Conservation (phyloP, 2,888 invertebrate species). For the Andrena camellia region DNA sequence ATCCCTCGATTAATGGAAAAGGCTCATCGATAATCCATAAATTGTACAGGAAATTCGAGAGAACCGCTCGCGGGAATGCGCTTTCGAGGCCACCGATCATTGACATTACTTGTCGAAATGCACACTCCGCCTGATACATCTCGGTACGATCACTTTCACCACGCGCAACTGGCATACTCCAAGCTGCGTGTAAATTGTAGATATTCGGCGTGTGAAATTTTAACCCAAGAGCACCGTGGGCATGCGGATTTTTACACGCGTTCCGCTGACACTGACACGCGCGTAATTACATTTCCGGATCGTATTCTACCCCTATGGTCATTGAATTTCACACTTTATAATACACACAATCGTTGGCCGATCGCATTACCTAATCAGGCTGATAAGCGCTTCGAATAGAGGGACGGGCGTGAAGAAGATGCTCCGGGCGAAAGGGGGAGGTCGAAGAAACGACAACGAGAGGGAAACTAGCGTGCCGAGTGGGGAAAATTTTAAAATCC, state of each 20-base stretch:
- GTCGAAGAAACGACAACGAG: neutral
- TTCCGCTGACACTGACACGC: constrained; percentile 13
- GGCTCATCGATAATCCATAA: no score
- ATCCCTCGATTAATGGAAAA: neutral
- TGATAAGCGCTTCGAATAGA: constrained; percentile 15
- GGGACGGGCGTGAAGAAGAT: neutral
- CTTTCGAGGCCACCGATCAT: constrained; percentile 54
- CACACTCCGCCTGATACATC: constrained; percentile 26
- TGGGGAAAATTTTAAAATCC: no score
- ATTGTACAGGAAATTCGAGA: neutral
- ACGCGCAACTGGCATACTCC: constrained; percentile 57
- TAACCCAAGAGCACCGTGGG: constrained; percentile 14
- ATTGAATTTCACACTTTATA: constrained; percentile 24
- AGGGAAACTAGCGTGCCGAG: neutral
- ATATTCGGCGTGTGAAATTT: constrained; percentile 39
- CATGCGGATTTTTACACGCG: constrained; percentile 5
- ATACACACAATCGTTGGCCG: neutral
- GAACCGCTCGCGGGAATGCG: neutral
- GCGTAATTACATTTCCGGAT: constrained; percentile 44
- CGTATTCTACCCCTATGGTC: constrained; percentile 7
- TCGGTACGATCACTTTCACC: constrained; percentile 68
- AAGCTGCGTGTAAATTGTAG: constrained; percentile 49
- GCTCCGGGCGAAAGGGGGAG: constrained; percentile 19
- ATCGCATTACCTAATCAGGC: constrained; percentile 38
- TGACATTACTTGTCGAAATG: constrained; percentile 54